Percentiles rank a stretch among this genome's conserved stretches.
Evolutionary conservation across 1,140 invertebrate species (phyloP).

Genomic region (Himalopsyche phryganea): DNA sequence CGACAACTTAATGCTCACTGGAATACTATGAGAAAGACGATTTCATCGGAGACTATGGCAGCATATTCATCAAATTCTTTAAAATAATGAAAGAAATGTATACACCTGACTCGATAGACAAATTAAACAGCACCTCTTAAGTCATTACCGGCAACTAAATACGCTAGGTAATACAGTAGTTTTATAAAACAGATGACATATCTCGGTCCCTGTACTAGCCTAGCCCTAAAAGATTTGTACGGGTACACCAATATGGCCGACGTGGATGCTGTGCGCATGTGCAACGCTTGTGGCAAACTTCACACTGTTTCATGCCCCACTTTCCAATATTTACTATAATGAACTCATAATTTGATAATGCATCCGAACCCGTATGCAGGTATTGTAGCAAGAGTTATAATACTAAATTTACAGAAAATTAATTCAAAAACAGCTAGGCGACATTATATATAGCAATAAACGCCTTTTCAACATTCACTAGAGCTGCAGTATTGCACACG

Average conservation of each 20-base stretch:
- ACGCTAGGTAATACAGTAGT: too few species aligned
- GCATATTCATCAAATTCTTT: neutral
- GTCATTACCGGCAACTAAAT: neutral
- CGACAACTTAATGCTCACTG: neutral
- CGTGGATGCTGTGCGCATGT: conserved; percentile 15
- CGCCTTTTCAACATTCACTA: too few species aligned
- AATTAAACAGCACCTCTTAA: neutral
- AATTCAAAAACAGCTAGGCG: neutral
- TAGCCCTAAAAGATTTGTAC: conserved; percentile 11
- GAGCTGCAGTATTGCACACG: too few species aligned
- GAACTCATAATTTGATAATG: conserved; percentile 14
- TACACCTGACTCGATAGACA: neutral
- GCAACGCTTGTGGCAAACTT: conserved; percentile 20
- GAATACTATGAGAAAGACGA: neutral
- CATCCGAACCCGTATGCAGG: conserved; percentile 2
- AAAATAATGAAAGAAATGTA: neutral
- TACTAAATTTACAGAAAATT: too few species aligned
- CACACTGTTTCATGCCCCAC: conserved; percentile 22
- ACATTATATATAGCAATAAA: too few species aligned
- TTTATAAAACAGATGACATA: neutral
- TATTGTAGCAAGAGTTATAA: neutral
- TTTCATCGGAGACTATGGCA: neutral
- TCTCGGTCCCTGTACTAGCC: conserved; percentile 5
- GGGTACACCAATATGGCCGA: conserved; percentile 24
- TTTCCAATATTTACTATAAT: conserved; percentile 24